phyloP scores from a whole-genome alignment of 1,140 invertebrate species.

The Mamestra configurata region DNA sequence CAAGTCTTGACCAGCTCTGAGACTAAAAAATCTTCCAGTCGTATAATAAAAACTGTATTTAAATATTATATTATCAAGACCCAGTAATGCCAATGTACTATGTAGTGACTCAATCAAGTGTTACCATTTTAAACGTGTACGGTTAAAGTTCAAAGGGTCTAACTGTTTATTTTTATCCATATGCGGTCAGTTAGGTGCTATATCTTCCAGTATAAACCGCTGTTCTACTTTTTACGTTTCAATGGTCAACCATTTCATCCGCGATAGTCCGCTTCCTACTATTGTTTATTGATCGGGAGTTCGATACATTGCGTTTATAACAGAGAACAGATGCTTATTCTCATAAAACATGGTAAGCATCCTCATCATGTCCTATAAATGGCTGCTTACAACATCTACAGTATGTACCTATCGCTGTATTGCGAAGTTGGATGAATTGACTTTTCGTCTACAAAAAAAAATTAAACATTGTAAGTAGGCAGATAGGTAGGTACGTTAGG shows the following conservation, averaged over 20 bases:
- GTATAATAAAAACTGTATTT: neutral
- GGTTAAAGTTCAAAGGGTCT: conserved; percentile 31
- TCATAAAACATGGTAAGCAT: neutral
- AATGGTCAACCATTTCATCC: conserved; percentile 38
- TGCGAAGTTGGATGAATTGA: neutral
- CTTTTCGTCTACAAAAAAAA: neutral
- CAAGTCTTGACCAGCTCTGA: conserved; percentile 6
- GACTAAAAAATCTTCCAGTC: conserved; percentile 26
- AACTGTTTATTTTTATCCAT: conserved; percentile 31
- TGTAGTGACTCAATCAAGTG: neutral
- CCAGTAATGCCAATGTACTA: neutral
- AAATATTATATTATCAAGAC: neutral
- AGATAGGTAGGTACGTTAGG: neutral
- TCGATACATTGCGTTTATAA: conserved; percentile 26
- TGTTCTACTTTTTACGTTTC: conserved; percentile 47
- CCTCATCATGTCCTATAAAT: conserved; percentile 10
- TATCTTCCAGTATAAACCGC: conserved; percentile 5
- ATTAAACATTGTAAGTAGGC: neutral
- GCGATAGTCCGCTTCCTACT: conserved; percentile 24
- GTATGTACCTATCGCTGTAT: neutral
- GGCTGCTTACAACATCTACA: neutral
- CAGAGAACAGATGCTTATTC: conserved; percentile 25
- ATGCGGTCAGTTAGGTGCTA: conserved; percentile 16
- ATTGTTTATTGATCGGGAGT: conserved; percentile 16
- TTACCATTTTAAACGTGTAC: neutral